Evolutionary conservation across 2,888 invertebrate species (phyloP), one percentile per base, ranked within the genome.

Genomic region (Euzetes globulus): DNA sequence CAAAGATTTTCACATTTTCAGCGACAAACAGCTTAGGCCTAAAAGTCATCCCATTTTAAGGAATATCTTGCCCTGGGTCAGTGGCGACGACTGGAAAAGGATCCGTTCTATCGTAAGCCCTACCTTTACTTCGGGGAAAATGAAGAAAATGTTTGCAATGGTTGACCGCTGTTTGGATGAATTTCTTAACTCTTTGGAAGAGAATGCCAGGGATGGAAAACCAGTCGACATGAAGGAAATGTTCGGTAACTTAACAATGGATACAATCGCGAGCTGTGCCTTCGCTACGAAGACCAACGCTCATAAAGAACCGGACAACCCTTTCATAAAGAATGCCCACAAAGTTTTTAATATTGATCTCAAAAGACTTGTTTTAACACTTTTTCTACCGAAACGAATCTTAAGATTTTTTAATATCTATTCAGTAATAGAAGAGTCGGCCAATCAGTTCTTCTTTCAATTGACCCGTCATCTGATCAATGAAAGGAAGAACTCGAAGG

Each of bases 221-320:
- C 5, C 11, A 27, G 29, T 65, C 27, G 29, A 65, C 27, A 5
- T 27, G 3, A 65, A 65, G 19, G 19, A n/a, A 65, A 22, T 27
- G 33, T 65, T 65, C 19, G 87, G 86, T 7, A 85, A 85, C 78
- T 87, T 86, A 79, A 85, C 87, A 1, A 87, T 87, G 81, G 87
- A 87, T 79, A 86, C 87, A 2, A 87, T 87, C 37, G 87, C 87
- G 0, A 86, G 84, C 73, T 85, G 86, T 75, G 87, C 87, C 11
- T 88, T 87, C 79, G 88, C 87, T 25, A 82, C 88, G 25, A 85
- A 87, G 76, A 86, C 86, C 78, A 86, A 87, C n/a, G n/a, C n/a
- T n/a, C n/a, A n/a, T 45, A 45, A 33, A 25, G 47, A 33, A 7
- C 5, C 50, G 7, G 22, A 45, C 17, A 71, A 45, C n/a, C 25